A percentile compares a stretch with the other conserved stretches of the same genome.
These are phyloP conservation scores for Alces alces DNA, from an alignment of 2,113 vertebrate species.

Conservation along the genomic window DNA sequence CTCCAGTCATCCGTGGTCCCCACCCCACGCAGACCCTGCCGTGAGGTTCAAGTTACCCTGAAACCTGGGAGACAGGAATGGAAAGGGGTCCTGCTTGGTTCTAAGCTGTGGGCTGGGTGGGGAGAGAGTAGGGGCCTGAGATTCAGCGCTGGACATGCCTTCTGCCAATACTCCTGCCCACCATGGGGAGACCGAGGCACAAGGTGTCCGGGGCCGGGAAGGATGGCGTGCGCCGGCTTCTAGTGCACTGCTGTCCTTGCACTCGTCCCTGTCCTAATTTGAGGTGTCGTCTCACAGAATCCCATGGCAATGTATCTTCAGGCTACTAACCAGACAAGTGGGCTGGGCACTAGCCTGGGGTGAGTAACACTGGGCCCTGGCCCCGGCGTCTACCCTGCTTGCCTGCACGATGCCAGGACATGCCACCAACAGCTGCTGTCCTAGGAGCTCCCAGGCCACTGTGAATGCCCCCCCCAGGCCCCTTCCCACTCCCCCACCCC, in stretches of 20 bases:
- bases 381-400: not conserved
- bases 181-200: not conserved
- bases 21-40: not conserved
- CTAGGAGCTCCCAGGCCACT: not conserved
- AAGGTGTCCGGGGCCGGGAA: not conserved
- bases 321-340: not conserved
- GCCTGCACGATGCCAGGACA: not conserved
- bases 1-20: no score
- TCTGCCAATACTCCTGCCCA: accelerated
- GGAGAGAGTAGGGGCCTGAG: not conserved
- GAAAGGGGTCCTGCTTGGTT: not conserved
- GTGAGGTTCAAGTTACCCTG: not conserved
- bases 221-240: not conserved
- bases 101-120: accelerated
- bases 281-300: not conserved
- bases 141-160: not conserved
- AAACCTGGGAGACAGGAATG: not conserved
- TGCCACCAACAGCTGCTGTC: not conserved
- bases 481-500: not conserved
- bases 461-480: not conserved
- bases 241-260: no score
- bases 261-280: accelerated
- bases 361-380: not conserved
- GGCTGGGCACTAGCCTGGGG: not conserved
- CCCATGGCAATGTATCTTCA: not conserved